phyloP scores from a whole-genome alignment of 2,113 vertebrate species.

The Phaethon lepturus region DNA sequence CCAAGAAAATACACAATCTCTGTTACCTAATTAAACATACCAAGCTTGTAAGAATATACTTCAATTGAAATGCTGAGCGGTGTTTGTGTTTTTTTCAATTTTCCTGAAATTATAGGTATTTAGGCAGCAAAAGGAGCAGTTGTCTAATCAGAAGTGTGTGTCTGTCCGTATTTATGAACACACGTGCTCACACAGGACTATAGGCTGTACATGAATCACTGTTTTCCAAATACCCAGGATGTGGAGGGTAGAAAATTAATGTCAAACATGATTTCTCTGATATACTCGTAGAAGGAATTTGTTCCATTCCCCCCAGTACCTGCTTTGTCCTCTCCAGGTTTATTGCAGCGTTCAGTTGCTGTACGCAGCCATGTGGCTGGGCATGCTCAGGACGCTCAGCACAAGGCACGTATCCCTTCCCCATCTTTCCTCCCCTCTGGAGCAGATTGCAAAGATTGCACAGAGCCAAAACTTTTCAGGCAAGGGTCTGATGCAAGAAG shows the following conservation, averaged over 20 bases:
- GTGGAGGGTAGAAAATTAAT: constrained; percentile 59
- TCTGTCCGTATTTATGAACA: constrained; percentile 41
- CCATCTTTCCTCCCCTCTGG: neutral
- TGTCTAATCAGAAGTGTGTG: neutral
- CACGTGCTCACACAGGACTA: constrained; percentile 21
- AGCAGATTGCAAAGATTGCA: neutral
- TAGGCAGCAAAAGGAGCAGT: neutral
- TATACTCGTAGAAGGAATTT: constrained; percentile 54
- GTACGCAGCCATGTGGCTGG: constrained; percentile 13
- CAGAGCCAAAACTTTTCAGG: neutral
- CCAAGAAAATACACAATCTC: constrained; percentile 54
- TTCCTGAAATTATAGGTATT: neutral
- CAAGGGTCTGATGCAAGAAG: neutral
- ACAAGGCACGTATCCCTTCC: neutral
- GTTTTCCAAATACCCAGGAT: constrained; percentile 41
- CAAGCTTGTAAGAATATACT: constrained; percentile 37
- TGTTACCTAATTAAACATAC: constrained; percentile 52
- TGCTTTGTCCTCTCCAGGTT: constrained; percentile 66
- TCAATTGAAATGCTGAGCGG: constrained; percentile 10
- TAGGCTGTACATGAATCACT: constrained; percentile 21
- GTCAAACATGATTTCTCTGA: constrained; percentile 71
- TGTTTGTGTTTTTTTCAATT: neutral
- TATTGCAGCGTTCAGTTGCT: neutral
- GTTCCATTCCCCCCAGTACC: neutral
- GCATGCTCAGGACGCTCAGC: neutral